Evolutionary conservation across 92 coral and sea anemone genomes (phyloP), one percentile per base, ranked within the genome.

Genomic region (Parazoanthus atlanticus): DNA sequence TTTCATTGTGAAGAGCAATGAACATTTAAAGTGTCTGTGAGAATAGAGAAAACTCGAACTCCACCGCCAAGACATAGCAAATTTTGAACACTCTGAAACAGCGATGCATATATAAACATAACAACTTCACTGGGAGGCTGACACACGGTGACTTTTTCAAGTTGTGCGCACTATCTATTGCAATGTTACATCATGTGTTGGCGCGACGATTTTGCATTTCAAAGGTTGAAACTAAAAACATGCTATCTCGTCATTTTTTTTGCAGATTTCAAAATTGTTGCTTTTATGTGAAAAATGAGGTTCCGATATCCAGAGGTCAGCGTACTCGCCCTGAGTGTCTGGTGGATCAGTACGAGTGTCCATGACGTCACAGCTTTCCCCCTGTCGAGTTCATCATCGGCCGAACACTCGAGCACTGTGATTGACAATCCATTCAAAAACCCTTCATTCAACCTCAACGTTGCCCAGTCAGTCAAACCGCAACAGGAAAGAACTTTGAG

Each of bases 401-500:
- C 40, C 13, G 25, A 34, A 3, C 25, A 8, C 23, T 16, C 40
- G 25, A 33, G 47, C 40, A 74, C 16, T 38, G 78, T 74, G 41
- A 31, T 74, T 33, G 21, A 31, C 46, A 74, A 38, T 33, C 36
- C 26, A 74, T 25, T 34, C 5, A 71, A 25, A 8, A 74, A 33
- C 26, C 40, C 40, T 6, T 21, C n/a, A 32, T 73, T 30, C 40
- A 16, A 23, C 36, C 30, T 15, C 38, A 36, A 73, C 23, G n/a
- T 32, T 73, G 77, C n/a, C 23, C 33, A 15, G 6, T 19, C 96
- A 26, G 86, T 71, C 40, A 71, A 47, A 6, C 84, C 92, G 46
- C 93, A 92, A 25, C 84, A 92, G 84, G 58, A 43, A 74, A 90
- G 86, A 47, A 3, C 87, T 5, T 74, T 95, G 46, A 77, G 84